A percentile compares a stretch with the other conserved stretches of the same genome.
Evolutionary conservation across 2,888 invertebrate species (phyloP).

Genomic region (Chromoteleia sp.): DNA sequence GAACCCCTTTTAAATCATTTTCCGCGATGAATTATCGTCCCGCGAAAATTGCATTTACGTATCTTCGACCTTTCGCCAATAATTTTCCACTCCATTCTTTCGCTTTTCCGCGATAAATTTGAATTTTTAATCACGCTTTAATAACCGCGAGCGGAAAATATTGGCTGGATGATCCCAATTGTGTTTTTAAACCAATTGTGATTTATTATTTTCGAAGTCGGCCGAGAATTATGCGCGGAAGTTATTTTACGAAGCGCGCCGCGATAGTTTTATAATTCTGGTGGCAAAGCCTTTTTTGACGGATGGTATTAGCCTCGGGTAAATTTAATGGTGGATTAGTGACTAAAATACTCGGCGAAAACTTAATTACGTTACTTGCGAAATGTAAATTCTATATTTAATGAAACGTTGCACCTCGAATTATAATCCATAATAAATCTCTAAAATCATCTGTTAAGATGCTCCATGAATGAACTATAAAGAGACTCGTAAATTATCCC

Average conservation of each 20-base stretch:
- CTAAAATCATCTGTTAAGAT: too few relatives aligned
- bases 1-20: constrained; percentile 17
- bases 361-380: too few relatives aligned
- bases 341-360: too few relatives aligned
- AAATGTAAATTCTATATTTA: too few relatives aligned
- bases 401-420: too few relatives aligned
- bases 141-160: constrained; percentile 24
- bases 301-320: too few relatives aligned
- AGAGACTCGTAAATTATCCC: too few relatives aligned
- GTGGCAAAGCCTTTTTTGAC: too few relatives aligned
- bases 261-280: too few relatives aligned
- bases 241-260: neutral
- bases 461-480: too few relatives aligned
- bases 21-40: constrained; percentile 4
- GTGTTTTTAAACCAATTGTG: constrained; percentile 32
- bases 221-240: constrained; percentile 27
- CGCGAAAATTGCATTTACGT: constrained; percentile 13
- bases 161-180: constrained; percentile 36
- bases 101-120: constrained; percentile 37
- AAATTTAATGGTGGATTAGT: too few relatives aligned
- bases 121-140: constrained; percentile 53
- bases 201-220: constrained; percentile 27
- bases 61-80: constrained; percentile 42
- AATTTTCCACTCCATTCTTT: constrained; percentile 44
- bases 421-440: too few relatives aligned